A percentile compares a stretch with the other conserved stretches of the same genome.
These are phyloP conservation scores for Drosophila paulistorum DNA, from an alignment of 1,140 invertebrate species.

Conservation along the genomic window DNA sequence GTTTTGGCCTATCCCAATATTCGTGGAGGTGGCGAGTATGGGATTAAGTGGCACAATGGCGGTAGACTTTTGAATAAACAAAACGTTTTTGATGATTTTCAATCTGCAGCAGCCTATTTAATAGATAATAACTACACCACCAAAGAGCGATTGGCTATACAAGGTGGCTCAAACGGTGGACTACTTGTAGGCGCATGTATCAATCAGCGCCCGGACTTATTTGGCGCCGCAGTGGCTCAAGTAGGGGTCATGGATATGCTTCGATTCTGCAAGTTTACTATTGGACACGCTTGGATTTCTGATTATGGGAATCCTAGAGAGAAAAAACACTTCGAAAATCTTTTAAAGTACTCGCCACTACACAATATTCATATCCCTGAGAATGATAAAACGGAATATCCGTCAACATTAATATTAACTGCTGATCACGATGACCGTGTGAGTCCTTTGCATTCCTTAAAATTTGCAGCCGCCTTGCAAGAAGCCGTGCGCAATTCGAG, in stretches of 20 bases:
- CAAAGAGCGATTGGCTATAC: constrained; percentile 91
- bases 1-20: constrained; percentile 96
- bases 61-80: constrained; percentile 97
- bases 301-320: constrained; percentile 97
- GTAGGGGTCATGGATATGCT: constrained; percentile 99
- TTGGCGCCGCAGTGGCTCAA: constrained; percentile 94
- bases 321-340: constrained; percentile 92
- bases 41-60: constrained; percentile 97
- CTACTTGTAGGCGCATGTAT: constrained; percentile 95
- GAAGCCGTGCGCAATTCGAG: constrained; percentile 86
- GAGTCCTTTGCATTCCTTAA: constrained; percentile 97
- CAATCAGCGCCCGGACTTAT: constrained; percentile 98
- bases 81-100: constrained; percentile 99
- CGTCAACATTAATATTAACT: constrained; percentile 94
- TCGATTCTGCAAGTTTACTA: constrained; percentile 98
- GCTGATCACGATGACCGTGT: constrained; percentile 99
- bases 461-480: constrained; percentile 96
- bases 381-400: constrained; percentile 89
- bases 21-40: constrained; percentile 98
- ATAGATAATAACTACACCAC: constrained; percentile 92
- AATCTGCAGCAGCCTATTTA: constrained; percentile 95
- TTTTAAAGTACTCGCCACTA: constrained; percentile 96
- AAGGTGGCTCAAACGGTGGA: constrained; percentile 98
- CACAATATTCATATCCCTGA: constrained; percentile 93
- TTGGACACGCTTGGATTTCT: constrained; percentile 97